Evolutionary conservation across 2,113 vertebrate genomes (phyloP).

Genomic region (Urocolius indicus): DNA sequence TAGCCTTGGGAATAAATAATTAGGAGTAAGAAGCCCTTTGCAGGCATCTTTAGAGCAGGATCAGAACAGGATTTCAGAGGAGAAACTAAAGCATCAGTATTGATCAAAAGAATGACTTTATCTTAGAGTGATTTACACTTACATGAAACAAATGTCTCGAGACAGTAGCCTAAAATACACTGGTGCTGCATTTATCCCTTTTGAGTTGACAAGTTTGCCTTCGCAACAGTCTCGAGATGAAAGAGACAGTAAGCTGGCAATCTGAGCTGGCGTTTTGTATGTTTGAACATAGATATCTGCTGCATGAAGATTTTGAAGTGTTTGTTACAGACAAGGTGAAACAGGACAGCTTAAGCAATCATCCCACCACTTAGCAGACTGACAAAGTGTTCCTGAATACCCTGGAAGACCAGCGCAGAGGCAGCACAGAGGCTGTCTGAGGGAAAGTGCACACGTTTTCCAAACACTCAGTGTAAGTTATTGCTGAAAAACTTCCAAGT

Average conservation of each 20-base stretch:
- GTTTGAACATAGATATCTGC: not conserved
- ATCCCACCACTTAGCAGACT: not conserved
- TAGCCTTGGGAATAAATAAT: not conserved
- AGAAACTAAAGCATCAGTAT: not conserved
- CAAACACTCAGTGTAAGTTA: not conserved
- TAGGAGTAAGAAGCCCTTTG: not conserved
- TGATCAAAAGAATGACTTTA: not conserved
- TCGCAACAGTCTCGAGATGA: constrained; percentile 19
- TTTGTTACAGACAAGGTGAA: not conserved
- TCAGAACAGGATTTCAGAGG: not conserved
- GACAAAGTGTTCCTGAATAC: not conserved
- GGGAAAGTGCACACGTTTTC: not conserved
- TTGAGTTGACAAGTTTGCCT: not conserved
- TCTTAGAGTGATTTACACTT: not conserved
- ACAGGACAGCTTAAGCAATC: not conserved
- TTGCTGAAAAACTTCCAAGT: constrained; percentile 23
- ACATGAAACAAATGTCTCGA: not conserved
- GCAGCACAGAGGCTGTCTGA: not conserved
- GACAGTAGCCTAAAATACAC: constrained; percentile 19
- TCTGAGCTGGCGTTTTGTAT: not conserved
- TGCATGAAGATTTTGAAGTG: not conserved
- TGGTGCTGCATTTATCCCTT: not conserved
- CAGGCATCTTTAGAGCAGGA: not conserved
- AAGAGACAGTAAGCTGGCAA: not conserved
- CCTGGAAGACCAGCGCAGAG: not conserved